phyloP scores from a whole-genome alignment of 2,797 vertebrate species.

The Clangula hyemalis region DNA sequence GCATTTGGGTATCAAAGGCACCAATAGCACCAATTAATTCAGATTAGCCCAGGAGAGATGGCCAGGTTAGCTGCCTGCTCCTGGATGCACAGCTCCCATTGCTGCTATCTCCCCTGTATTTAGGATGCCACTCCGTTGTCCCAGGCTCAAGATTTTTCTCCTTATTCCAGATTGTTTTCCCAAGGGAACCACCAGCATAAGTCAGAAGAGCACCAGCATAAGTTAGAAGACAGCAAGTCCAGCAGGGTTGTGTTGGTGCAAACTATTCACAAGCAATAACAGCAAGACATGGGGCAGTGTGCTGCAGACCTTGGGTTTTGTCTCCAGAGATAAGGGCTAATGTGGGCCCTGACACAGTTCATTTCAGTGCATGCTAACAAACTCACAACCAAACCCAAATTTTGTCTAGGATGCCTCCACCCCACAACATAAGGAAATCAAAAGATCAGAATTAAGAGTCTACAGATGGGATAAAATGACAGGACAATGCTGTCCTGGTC shows the following conservation, averaged over 20 bases:
- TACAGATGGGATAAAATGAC: background rate
- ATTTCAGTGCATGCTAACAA: background rate
- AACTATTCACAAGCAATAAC: background rate
- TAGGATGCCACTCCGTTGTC: background rate
- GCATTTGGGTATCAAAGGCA: constrained; percentile 60
- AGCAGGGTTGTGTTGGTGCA: background rate
- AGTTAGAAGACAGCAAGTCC: background rate
- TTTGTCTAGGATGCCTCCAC: background rate
- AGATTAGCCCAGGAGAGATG: constrained; percentile 25
- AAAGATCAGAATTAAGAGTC: background rate
- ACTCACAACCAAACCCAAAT: background rate
- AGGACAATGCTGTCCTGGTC: background rate
- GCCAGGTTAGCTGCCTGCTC: background rate
- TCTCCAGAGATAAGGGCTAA: background rate
- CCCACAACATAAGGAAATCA: background rate
- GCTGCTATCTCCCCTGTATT: background rate
- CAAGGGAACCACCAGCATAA: background rate
- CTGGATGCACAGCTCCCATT: background rate
- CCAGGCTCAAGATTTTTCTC: background rate
- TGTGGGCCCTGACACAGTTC: background rate
- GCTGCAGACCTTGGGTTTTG: background rate
- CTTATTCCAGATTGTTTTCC: background rate
- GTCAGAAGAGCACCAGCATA: accelerated
- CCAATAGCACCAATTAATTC: constrained; percentile 68
- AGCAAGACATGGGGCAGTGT: background rate